Evolutionary conservation across 2,888 invertebrate species (phyloP).

Genomic region (Thecocarcelia acutangulata): DNA sequence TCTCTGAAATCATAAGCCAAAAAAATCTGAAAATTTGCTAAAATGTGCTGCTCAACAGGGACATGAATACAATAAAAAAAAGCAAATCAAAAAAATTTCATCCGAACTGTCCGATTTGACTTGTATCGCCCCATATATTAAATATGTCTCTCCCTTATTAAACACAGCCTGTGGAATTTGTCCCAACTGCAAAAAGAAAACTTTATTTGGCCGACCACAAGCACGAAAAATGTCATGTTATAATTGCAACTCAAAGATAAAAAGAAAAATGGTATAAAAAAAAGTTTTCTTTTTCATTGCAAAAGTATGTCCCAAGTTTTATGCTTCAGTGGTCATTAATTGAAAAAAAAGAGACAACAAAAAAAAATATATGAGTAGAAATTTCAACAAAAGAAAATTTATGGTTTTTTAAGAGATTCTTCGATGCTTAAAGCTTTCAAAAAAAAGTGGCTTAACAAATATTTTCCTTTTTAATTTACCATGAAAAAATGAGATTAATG

Average conservation of each 20-base stretch:
- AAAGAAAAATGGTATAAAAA: constrained; percentile 34
- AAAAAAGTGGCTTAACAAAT: not conserved
- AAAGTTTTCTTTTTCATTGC: constrained; percentile 7
- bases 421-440: too few relatives aligned
- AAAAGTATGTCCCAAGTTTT: constrained; percentile 34
- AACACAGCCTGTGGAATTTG: too few relatives aligned
- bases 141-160: too few relatives aligned
- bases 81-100: too few relatives aligned
- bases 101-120: too few relatives aligned
- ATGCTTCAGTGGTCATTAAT: constrained; percentile 39
- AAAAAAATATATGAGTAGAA: not conserved
- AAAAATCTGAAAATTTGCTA: too few relatives aligned
- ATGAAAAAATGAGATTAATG: not conserved
- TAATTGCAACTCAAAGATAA: constrained; percentile 52
- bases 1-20: too few relatives aligned
- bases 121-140: too few relatives aligned
- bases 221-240: constrained; percentile 5
- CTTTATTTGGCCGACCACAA: not conserved
- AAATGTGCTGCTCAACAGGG: too few relatives aligned
- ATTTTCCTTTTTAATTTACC: constrained; percentile 9
- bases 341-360: not conserved
- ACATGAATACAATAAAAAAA: too few relatives aligned
- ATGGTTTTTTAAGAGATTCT: not conserved
- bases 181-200: not conserved
- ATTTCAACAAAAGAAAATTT: not conserved